Base-by-base conservation (phyloP, 2,888 invertebrate species). In the Polietes domitor region DNA sequence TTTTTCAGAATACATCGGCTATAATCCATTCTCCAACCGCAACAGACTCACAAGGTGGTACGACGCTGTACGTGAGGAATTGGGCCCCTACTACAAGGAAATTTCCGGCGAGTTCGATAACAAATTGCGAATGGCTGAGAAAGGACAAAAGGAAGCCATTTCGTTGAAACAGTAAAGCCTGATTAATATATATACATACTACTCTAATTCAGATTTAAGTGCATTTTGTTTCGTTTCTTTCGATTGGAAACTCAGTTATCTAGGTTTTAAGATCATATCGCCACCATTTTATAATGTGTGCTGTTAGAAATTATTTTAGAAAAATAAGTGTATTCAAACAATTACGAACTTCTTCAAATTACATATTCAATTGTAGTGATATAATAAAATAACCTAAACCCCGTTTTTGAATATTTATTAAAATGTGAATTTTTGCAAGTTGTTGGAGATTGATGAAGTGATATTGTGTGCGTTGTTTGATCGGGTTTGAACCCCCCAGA, bases 1-100 rank as follows among this genome's bases (percentile, higher is more conserved):
- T 50, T 70, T 41, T 17, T 3, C 63, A 96, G 96, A 94, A 90
- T 93, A 95, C 91, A 94, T 94, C 53, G 96, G 95, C 4, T 96
- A 93, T 88, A 94, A 96, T 88, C 93, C 95, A 0, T 92, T 92
- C 43, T 92, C 93, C 32, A 94, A 94, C 61, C 94, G 94, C 85
- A 93, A 94, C 0, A 93, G 93, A 86, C 92, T 96, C 6, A 92
- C 93, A 0, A 91, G 92, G 1, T 96, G 96, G 96, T 93, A 95
- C 91, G 92, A 94, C 28, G 93, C 93, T 82, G 96, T 96, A 0
- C 92, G 92, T 50, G 89, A 93, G 1, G 93, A 94, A 85, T 93
- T 95, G 88, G 94, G 93, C 78, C 95, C 96, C 0, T 91, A 93
- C 87, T 96, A 95, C 88, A 94, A 94, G 79, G 95, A 95, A 85